phyloP scores from a whole-genome alignment of 2,113 vertebrate genomes.

The Nycticebus coucang region DNA sequence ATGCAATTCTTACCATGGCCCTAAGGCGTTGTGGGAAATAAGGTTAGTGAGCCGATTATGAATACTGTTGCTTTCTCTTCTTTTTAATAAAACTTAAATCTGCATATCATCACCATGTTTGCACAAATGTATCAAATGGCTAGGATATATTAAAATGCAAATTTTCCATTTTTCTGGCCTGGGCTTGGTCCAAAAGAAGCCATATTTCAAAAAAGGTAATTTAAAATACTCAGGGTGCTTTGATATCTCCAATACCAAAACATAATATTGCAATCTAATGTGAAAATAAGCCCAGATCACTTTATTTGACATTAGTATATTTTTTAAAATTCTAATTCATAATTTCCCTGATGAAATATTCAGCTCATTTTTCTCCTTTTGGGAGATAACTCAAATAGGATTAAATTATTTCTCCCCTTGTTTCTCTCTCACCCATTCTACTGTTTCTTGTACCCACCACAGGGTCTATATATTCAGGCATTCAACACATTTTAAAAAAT shows the following conservation, averaged over 20 bases:
- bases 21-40: background rate
- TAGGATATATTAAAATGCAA: background rate
- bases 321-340: background rate
- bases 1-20: background rate
- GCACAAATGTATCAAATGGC: background rate
- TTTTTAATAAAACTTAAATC: slow-evolving; percentile 2
- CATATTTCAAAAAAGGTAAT: background rate
- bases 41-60: background rate
- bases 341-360: background rate
- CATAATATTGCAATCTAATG: background rate
- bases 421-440: background rate
- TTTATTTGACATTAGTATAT: background rate
- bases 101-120: background rate
- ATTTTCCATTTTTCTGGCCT: background rate
- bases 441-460: background rate
- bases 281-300: background rate
- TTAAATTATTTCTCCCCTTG: background rate
- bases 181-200: background rate
- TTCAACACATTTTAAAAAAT: background rate
- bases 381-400: background rate
- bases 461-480: background rate
- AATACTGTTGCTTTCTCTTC: background rate
- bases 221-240: background rate
- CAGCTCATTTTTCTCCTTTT: background rate
- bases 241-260: background rate